A percentile compares a stretch with the other conserved stretches of the same genome.
phyloP scores from a whole-genome alignment of 2,113 vertebrate species.

The Leucopsar rothschildi region DNA sequence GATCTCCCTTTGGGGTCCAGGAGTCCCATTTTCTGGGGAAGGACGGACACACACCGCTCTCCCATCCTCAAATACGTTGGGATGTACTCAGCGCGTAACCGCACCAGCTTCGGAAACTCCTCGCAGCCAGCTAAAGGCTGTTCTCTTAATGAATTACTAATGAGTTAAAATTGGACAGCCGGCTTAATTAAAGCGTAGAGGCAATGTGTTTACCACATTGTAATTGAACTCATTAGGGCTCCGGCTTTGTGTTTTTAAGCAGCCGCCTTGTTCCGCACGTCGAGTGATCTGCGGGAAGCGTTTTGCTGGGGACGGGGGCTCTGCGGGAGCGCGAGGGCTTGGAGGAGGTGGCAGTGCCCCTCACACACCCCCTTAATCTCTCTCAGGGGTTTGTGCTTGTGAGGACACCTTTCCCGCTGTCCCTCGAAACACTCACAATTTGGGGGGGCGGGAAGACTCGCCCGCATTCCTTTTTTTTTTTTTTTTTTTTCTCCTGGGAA shows the following conservation, averaged over 20 bases:
- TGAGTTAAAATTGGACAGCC: constrained; percentile 85
- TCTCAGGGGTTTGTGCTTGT: background rate
- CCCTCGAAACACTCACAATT: background rate
- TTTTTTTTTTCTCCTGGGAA: background rate
- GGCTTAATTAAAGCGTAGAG: constrained; percentile 86
- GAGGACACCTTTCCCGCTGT: background rate
- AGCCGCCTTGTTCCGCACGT: constrained; percentile 56
- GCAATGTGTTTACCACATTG: constrained; percentile 84
- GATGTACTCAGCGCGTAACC: background rate
- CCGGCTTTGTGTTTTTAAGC: constrained; percentile 73
- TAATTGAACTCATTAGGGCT: constrained; percentile 86
- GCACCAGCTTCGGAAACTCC: background rate
- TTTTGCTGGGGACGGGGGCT: background rate
- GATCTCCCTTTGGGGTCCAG: too few species aligned
- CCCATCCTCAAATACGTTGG: background rate
- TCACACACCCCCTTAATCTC: fast-evolving
- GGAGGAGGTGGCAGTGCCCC: background rate
- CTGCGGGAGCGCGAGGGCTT: background rate
- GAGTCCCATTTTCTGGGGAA: background rate
- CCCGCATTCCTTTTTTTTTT: too few species aligned
- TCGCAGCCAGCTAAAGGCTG: constrained; percentile 71
- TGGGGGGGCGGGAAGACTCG: fast-evolving
- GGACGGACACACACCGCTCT: background rate
- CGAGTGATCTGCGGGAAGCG: constrained; percentile 37
- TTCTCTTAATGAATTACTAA: constrained; percentile 87